A percentile compares a stretch with the other conserved stretches of the same genome.
Evolutionary conservation across 2,888 invertebrate genomes (phyloP).

Genomic region (Pseudanteris insignis): DNA sequence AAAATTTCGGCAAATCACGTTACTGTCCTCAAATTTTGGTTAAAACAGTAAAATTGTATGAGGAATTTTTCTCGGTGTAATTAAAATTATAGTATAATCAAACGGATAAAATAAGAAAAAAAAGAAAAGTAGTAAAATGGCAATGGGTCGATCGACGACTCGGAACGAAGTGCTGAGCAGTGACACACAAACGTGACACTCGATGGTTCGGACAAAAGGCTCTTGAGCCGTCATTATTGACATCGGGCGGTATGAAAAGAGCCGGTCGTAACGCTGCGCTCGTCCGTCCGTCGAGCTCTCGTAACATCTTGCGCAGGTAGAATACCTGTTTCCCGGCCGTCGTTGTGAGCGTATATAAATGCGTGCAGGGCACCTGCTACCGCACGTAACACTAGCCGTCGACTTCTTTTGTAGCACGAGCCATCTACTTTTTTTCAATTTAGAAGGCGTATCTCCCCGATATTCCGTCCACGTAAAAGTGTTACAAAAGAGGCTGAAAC

Average conservation of each 20-base stretch:
- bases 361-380: constrained; percentile 61
- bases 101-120: too few relatives aligned
- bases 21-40: too few relatives aligned
- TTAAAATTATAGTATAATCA: too few relatives aligned
- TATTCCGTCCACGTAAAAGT: too few relatives aligned
- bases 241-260: constrained; percentile 23
- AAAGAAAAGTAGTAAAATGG: too few relatives aligned
- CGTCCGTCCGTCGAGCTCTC: constrained; percentile 46
- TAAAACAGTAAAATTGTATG: too few relatives aligned
- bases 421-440: constrained; percentile 42
- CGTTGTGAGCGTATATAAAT: constrained; percentile 50
- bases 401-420: constrained; percentile 49
- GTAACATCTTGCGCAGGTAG: constrained; percentile 60
- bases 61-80: too few relatives aligned
- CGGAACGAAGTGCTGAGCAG: too few relatives aligned
- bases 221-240: constrained; percentile 30
- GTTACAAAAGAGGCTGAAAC: too few relatives aligned
- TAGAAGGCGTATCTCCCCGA: constrained; percentile 1
- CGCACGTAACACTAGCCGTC: constrained; percentile 43
- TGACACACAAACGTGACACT: constrained; percentile 22
- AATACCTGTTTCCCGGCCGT: constrained; percentile 49
- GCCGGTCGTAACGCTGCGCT: constrained; percentile 38
- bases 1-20: too few relatives aligned
- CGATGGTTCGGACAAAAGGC: constrained; percentile 24
- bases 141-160: too few relatives aligned